These are phyloP conservation scores for Emys orbicularis DNA, from an alignment of 2,797 vertebrate genomes.

Conservation along the genomic window DNA sequence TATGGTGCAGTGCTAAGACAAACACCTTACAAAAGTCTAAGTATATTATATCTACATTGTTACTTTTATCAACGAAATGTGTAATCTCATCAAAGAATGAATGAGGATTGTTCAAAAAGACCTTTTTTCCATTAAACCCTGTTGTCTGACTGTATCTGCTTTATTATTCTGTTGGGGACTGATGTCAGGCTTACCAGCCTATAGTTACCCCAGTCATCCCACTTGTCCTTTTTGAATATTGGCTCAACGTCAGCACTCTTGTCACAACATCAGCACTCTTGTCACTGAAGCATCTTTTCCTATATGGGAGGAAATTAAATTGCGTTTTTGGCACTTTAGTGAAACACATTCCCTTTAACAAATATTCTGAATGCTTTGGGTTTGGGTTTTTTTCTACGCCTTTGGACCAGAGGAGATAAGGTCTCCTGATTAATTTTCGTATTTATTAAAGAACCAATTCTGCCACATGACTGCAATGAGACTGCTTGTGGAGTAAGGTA, in stretches of 20 bases:
- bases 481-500: neutral
- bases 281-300: neutral
- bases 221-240: constrained; percentile 9
- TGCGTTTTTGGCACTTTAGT: constrained; percentile 21
- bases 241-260: constrained; percentile 21
- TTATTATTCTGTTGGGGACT: constrained; percentile 67
- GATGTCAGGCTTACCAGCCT: neutral
- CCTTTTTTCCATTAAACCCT: neutral
- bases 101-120: neutral
- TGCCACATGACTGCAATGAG: neutral
- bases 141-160: neutral
- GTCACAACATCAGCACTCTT: constrained; percentile 22
- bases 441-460: neutral
- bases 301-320: neutral
- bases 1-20: neutral
- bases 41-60: neutral
- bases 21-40: neutral
- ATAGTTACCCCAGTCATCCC: constrained; percentile 11
- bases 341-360: neutral
- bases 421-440: accelerated
- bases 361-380: neutral
- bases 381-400: neutral
- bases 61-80: neutral
- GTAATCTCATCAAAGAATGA: neutral
- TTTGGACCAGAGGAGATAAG: neutral